Percentiles rank a stretch among this genome's conserved stretches.
Conservation (phyloP, 2,888 invertebrate species). For the Drosophila borealis region DNA sequence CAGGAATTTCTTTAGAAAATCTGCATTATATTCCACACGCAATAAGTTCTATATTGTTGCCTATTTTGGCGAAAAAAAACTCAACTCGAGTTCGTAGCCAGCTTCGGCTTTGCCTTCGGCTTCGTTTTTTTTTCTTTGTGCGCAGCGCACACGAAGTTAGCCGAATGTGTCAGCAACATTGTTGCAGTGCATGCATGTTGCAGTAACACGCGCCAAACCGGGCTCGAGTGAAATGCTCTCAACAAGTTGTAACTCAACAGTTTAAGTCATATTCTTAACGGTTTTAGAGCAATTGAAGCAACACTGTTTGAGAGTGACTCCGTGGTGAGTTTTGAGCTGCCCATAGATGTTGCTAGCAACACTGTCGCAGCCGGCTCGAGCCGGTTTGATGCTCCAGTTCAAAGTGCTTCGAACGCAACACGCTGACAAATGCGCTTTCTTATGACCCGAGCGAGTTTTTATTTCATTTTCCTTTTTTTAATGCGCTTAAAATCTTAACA, state of each 20-base stretch:
- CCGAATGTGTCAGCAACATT: conserved; percentile 33
- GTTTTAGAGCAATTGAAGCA: background rate
- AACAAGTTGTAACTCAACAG: conserved; percentile 30
- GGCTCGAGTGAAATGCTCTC: conserved; percentile 27
- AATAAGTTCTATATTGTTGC: conserved; percentile 39
- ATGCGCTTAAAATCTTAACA: conserved; percentile 68
- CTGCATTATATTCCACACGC: conserved; percentile 9
- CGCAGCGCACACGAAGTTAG: conserved; percentile 45
- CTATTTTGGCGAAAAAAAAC: conserved; percentile 25
- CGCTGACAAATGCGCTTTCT: conserved; percentile 43
- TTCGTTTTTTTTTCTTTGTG: conserved; percentile 25
- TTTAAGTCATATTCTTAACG: background rate
- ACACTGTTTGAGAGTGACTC: conserved; percentile 14
- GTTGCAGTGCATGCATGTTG: conserved; percentile 12
- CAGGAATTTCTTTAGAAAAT: background rate
- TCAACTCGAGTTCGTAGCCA: conserved; percentile 14
- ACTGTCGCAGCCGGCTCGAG: conserved; percentile 36
- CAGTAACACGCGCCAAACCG: conserved; percentile 20
- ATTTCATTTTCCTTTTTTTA: conserved; percentile 28
- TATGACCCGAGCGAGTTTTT: conserved; percentile 18
- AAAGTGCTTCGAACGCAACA: conserved; percentile 12
- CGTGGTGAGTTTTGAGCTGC: conserved; percentile 21
- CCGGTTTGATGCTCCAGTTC: conserved; percentile 4
- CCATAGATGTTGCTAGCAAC: conserved; percentile 50
- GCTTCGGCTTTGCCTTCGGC: conserved; percentile 25